phyloP scores from a whole-genome alignment of 1,140 invertebrate genomes.

The Theocolax elegans region DNA sequence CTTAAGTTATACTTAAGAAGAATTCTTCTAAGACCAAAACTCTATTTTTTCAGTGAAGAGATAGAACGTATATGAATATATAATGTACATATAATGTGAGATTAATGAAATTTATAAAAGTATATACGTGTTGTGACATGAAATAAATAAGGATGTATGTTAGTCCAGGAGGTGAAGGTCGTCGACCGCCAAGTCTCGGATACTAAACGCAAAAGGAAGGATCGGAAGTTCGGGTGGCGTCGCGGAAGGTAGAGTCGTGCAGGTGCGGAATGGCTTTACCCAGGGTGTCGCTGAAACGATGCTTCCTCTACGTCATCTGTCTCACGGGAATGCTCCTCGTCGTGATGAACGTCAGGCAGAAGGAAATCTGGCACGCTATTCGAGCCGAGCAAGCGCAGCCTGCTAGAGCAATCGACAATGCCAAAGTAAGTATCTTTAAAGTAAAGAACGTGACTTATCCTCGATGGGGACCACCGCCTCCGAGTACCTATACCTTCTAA shows the following conservation, averaged over 20 bases:
- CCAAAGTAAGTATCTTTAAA: constrained; percentile 54
- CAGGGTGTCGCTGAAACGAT: constrained; percentile 66
- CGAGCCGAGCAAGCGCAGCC: constrained; percentile 52
- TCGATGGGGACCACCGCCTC: no score
- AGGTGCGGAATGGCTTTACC: constrained; percentile 61
- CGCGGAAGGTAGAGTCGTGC: no score
- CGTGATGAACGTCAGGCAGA: constrained; percentile 64
- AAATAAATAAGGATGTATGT: no score
- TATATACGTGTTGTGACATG: no score
- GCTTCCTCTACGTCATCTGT: constrained; percentile 66
- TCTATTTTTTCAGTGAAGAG: no score
- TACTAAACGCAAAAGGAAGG: neutral
- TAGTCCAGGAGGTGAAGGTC: neutral
- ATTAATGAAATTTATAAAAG: no score
- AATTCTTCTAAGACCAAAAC: no score
- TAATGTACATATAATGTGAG: neutral
- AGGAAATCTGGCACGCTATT: constrained; percentile 61
- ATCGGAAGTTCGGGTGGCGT: no score
- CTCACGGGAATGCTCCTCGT: constrained; percentile 63
- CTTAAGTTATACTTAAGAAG: no score
- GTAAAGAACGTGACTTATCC: no score
- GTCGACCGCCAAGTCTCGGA: neutral
- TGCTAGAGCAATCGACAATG: constrained; percentile 43
- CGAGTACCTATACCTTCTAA: no score
- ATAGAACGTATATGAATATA: neutral